Percentiles rank a stretch among this genome's conserved stretches.
Evolutionary conservation across 2,797 vertebrate species (phyloP).

Genomic region (Semaprochilodus insignis): DNA sequence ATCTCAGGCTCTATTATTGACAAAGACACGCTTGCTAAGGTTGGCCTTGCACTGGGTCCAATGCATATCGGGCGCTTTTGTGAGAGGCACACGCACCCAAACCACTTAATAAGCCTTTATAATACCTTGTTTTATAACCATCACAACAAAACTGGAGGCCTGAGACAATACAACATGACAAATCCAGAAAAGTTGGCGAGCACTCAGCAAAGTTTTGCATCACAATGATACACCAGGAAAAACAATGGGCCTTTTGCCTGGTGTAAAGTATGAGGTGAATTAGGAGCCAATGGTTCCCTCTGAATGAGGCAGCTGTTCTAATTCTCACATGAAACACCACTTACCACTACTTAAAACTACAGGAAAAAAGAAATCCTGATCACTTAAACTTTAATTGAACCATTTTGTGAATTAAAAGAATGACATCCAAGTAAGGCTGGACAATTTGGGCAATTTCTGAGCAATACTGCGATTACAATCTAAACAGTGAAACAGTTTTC

Average conservation of each 20-base stretch:
- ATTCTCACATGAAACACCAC: neutral
- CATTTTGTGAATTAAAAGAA: too few species aligned
- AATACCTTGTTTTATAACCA: slow-evolving; percentile 58
- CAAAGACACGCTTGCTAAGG: slow-evolving; percentile 68
- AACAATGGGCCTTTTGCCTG: slow-evolving; percentile 62
- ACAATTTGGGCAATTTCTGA: too few species aligned
- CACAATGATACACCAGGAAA: slow-evolving; percentile 64
- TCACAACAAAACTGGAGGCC: slow-evolving; percentile 65
- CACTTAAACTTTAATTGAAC: neutral
- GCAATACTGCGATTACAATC: too few species aligned
- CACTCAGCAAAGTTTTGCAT: slow-evolving; percentile 64
- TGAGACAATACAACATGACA: slow-evolving; percentile 67
- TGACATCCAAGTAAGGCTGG: too few species aligned
- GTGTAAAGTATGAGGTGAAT: slow-evolving; percentile 58
- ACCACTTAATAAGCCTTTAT: slow-evolving; percentile 62
- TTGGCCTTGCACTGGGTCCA: slow-evolving; percentile 56
- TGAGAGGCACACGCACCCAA: slow-evolving; percentile 65
- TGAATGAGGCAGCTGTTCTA: slow-evolving; percentile 15
- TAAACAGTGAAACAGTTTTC: too few species aligned
- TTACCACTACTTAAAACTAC: slow-evolving; percentile 45
- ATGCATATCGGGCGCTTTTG: slow-evolving; percentile 58
- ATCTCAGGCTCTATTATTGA: slow-evolving; percentile 73
- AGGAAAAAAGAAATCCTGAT: slow-evolving; percentile 19
- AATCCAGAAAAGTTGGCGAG: slow-evolving; percentile 65
- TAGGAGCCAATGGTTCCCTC: slow-evolving; percentile 26